Evolutionary conservation across 2,113 vertebrate species (phyloP), one percentile per base, ranked within the genome.

Genomic region (Ascaphus truei): DNA sequence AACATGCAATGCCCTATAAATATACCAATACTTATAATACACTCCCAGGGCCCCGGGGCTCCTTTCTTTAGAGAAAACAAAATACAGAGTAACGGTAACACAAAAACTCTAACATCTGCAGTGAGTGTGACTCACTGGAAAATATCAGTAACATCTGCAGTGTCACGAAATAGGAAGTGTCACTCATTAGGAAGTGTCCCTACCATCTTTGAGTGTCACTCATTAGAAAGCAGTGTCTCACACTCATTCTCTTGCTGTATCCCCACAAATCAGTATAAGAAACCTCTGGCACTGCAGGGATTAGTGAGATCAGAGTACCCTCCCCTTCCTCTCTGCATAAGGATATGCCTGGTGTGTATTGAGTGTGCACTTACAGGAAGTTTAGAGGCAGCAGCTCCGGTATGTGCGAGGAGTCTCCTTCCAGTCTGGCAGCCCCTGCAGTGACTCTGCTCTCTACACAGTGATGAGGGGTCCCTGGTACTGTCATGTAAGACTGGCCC

Each of bases 301-400:
- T n/a, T n/a, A n/a, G n/a, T n/a, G n/a, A n/a, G n/a, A n/a, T n/a
- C n/a, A n/a, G n/a, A n/a, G n/a, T n/a, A n/a, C 23, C 18, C 20
- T 11, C 18, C 43, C 22, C 34, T 20, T 25, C 25, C 8, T 26
- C 36, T 33, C 34, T 26, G 7, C 3, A 30, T 2, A 18, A 45
- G 4, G 5, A 7, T 55, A 29, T 41, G n/a, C 37, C 47, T 20
- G 9, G 30, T 10, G n/a, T 20, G 51, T 7, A 7, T 29, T 67
- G 33, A 66, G 16, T 43, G 27, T 57, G 22, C 27, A 68, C 67
- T 71, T 26, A 71, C 67, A 39, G n/a, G n/a, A n/a, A n/a, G n/a
- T 30, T 71, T 47, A 51, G 51, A n/a, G 23, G 55, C 43, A 27
- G 65, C 16, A 25, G 15, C 7, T 57, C 18, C 64, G 48, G 56